These are phyloP conservation scores for Psephotus haematonotus DNA, from an alignment of 2,113 vertebrate genomes.

Conservation along the genomic window DNA sequence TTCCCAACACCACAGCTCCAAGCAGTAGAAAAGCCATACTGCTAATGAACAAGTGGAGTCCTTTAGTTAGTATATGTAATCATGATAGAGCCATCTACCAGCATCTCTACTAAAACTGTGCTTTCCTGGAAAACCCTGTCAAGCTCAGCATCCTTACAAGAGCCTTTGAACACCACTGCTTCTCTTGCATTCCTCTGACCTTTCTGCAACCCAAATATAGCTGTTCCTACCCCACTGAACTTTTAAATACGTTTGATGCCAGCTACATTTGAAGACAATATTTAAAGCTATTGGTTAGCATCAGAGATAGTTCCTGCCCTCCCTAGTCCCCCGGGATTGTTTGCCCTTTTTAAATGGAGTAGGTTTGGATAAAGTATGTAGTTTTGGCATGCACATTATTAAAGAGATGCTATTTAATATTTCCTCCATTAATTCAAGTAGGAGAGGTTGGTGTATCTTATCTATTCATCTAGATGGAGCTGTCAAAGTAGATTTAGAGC, in stretches of 20 bases:
- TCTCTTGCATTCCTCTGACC: neutral
- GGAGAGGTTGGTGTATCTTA: neutral
- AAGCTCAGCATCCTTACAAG: neutral
- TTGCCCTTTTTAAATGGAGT: neutral
- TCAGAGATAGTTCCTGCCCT: neutral
- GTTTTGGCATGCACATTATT: neutral
- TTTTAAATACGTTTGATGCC: neutral
- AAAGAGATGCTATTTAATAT: neutral
- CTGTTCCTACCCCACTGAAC: neutral
- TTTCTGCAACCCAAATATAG: slow-evolving; percentile 2
- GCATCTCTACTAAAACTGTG: neutral
- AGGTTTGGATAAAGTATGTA: neutral
- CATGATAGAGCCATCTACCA: neutral
- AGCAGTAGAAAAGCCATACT: neutral
- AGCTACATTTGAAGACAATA: neutral
- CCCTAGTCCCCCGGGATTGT: neutral
- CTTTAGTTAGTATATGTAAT: neutral
- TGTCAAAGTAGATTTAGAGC: neutral
- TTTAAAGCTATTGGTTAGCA: neutral
- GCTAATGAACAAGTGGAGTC: neutral
- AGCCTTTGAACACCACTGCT: neutral
- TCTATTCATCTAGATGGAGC: neutral
- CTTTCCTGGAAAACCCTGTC: neutral
- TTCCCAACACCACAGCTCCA: neutral
- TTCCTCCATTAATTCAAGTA: neutral